phyloP scores from a whole-genome alignment of 2,888 invertebrate genomes.

The Penaeus monodon region DNA sequence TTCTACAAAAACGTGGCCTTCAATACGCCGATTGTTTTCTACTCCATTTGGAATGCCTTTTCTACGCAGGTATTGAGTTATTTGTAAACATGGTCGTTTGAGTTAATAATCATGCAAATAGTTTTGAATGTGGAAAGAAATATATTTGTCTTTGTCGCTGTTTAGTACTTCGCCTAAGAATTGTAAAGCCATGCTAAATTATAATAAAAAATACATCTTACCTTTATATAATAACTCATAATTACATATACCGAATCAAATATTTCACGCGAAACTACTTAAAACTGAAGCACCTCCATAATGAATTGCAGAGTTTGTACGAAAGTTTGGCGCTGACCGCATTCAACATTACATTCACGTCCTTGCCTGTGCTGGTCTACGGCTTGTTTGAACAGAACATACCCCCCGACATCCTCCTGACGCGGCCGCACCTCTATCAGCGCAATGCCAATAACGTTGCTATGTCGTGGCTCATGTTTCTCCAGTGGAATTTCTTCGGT shows the following conservation, averaged over 20 bases:
- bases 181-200: too few species aligned
- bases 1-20: conserved; percentile 89
- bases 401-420: conserved; percentile 73
- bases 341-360: conserved; percentile 83
- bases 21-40: conserved; percentile 76
- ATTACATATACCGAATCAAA: background rate
- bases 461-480: conserved; percentile 77
- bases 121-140: too few species aligned
- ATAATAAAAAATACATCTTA: too few species aligned
- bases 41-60: conserved; percentile 71
- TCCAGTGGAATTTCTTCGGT: conserved; percentile 75
- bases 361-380: conserved; percentile 80
- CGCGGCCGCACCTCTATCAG: conserved; percentile 79
- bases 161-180: too few species aligned
- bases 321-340: conserved; percentile 82
- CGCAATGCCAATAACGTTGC: conserved; percentile 77
- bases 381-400: conserved; percentile 83
- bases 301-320: conserved; percentile 72
- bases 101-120: background rate
- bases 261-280: too few species aligned
- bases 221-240: too few species aligned
- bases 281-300: too few species aligned
- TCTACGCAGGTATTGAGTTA: conserved; percentile 70
- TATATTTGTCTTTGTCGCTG: too few species aligned
- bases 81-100: conserved; percentile 59